phyloP scores from a whole-genome alignment of 2,888 invertebrate species.

The Philereme transversata region DNA sequence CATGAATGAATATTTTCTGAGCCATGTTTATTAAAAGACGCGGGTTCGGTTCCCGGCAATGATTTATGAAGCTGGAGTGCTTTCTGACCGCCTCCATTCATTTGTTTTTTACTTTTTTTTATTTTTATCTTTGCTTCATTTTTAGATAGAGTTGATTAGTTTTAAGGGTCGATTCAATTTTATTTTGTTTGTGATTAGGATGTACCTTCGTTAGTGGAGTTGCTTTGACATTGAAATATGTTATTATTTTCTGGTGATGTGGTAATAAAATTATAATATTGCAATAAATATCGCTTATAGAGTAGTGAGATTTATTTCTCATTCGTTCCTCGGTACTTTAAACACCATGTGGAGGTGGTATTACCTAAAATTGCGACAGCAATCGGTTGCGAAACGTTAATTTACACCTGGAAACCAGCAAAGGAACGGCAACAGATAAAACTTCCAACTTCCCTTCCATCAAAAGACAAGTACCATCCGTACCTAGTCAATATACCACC shows the following conservation, averaged over 20 bases:
- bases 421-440: too few species aligned
- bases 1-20: slow-evolving; percentile 74
- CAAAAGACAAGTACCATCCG: too few species aligned
- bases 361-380: too few species aligned
- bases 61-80: slow-evolving; percentile 75
- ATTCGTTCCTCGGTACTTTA: too few species aligned
- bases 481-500: too few species aligned
- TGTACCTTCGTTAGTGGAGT: slow-evolving; percentile 29
- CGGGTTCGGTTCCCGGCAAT: slow-evolving; percentile 67
- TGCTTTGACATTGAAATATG: slow-evolving; percentile 26
- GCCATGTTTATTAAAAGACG: slow-evolving; percentile 79
- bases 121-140: slow-evolving; percentile 55
- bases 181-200: slow-evolving; percentile 40
- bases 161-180: slow-evolving; percentile 70
- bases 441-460: too few species aligned
- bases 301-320: too few species aligned
- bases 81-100: slow-evolving; percentile 73
- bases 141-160: slow-evolving; percentile 79
- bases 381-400: too few species aligned
- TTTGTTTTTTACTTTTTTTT: slow-evolving; percentile 68
- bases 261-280: slow-evolving; percentile 11
- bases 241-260: slow-evolving; percentile 22
- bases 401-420: too few species aligned
- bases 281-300: too few species aligned
- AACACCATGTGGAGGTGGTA: too few species aligned